Evolutionary conservation across 1,140 invertebrate genomes (phyloP).

Genomic region (Fopius arisanus): DNA sequence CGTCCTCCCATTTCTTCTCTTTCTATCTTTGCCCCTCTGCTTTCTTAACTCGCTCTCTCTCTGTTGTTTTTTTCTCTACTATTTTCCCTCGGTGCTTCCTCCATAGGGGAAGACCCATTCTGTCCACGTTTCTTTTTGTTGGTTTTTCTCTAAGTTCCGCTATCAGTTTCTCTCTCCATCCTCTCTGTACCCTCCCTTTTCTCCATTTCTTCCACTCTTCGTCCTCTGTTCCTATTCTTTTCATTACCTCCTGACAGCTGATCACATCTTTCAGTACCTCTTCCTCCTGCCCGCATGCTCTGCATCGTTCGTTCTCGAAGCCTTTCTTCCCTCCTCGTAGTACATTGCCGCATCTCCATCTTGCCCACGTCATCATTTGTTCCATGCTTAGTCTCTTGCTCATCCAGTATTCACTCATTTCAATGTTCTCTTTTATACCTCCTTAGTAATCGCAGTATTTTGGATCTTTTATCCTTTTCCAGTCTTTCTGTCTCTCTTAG

Average conservation of each 20-base stretch:
- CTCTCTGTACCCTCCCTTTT: neutral
- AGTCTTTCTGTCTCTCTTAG: slow-evolving; percentile 19
- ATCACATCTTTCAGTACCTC: neutral
- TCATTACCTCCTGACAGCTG: neutral
- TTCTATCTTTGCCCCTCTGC: no score
- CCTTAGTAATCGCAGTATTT: slow-evolving; percentile 17
- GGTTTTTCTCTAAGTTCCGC: no score
- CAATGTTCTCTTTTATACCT: neutral
- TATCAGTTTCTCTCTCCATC: neutral
- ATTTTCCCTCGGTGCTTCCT: no score
- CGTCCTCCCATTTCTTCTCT: no score
- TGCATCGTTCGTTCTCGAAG: neutral
- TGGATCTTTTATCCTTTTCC: slow-evolving; percentile 24
- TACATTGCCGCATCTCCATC: slow-evolving; percentile 10
- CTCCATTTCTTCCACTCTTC: neutral
- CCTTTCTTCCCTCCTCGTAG: neutral
- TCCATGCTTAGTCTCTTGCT: neutral
- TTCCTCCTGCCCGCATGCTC: neutral
- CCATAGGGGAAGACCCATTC: no score
- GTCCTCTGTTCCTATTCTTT: neutral
- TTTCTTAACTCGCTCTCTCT: no score
- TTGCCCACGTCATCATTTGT: neutral
- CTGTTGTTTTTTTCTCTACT: no score
- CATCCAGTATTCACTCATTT: neutral
- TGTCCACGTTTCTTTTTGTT: no score